phyloP scores from a whole-genome alignment of 2,113 vertebrate genomes.

The Tragelaphus strepsiceros region DNA sequence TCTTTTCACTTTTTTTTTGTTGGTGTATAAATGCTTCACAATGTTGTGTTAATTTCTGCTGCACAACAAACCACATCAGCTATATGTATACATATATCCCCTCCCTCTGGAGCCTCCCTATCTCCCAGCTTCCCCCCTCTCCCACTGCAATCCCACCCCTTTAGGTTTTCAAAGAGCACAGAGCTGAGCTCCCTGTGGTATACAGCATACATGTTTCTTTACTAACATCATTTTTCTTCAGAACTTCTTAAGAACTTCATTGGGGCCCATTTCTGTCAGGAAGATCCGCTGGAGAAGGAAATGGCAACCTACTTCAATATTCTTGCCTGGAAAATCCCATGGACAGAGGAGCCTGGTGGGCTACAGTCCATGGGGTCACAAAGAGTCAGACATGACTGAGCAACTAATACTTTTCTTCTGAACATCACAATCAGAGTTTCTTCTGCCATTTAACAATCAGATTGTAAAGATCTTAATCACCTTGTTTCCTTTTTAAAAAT shows the following conservation, averaged over 20 bases:
- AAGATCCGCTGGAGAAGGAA: neutral
- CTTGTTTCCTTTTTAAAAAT: conserved; percentile 15
- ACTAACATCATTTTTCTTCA: conserved; percentile 4
- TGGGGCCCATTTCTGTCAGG: neutral
- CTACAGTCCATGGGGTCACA: neutral
- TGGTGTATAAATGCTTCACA: neutral
- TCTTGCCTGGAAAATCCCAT: neutral
- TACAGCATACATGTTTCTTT: neutral
- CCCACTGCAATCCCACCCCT: neutral
- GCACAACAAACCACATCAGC: neutral
- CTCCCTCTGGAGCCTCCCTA: neutral
- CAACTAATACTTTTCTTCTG: neutral
- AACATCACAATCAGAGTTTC: neutral
- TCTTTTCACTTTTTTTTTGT: neutral
- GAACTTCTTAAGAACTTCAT: neutral
- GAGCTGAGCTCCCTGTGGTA: neutral
- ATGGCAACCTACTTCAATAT: neutral
- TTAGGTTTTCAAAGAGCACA: neutral
- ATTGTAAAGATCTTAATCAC: neutral
- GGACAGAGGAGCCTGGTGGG: neutral
- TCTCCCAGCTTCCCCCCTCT: neutral
- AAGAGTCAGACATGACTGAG: neutral
- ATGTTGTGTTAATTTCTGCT: neutral
- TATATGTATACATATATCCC: neutral
- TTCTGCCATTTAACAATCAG: conserved; percentile 36